Percentiles rank a stretch among this genome's conserved stretches.
These are phyloP conservation scores for Microplitis mediator DNA, from an alignment of 1,140 invertebrate species.

Conservation along the genomic window DNA sequence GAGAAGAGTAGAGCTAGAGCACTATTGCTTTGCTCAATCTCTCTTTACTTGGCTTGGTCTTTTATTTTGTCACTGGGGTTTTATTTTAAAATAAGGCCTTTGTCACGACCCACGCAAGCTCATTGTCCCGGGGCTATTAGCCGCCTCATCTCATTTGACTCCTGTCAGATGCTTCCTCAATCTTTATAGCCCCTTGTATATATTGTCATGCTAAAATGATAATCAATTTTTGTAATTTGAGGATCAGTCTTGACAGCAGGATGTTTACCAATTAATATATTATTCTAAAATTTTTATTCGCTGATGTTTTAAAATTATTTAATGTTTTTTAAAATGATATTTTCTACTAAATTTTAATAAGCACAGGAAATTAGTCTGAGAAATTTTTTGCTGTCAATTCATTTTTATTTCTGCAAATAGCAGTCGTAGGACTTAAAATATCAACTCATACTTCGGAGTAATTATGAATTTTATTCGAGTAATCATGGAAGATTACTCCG, in stretches of 20 bases:
- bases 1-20: conserved; percentile 8
- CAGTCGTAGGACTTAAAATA: too few species aligned
- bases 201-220: background rate
- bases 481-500: too few species aligned
- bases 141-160: conserved; percentile 47
- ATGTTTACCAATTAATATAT: background rate
- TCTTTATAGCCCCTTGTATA: background rate
- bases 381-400: too few species aligned
- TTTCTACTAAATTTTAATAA: too few species aligned
- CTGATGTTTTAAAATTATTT: background rate
- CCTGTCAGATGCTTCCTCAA: conserved; percentile 36
- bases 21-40: background rate
- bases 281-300: background rate
- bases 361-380: too few species aligned
- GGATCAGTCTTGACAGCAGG: background rate
- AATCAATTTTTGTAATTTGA: conserved; percentile 4
- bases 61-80: too few species aligned
- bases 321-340: too few species aligned
- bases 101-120: conserved; percentile 41
- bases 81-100: too few species aligned
- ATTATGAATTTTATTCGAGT: too few species aligned
- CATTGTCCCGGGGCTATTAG: conserved; percentile 49
- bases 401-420: too few species aligned
- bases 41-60: too few species aligned
- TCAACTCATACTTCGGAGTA: too few species aligned